Conservation (phyloP, 2,888 invertebrate genomes). For the Notodonta ziczac region DNA sequence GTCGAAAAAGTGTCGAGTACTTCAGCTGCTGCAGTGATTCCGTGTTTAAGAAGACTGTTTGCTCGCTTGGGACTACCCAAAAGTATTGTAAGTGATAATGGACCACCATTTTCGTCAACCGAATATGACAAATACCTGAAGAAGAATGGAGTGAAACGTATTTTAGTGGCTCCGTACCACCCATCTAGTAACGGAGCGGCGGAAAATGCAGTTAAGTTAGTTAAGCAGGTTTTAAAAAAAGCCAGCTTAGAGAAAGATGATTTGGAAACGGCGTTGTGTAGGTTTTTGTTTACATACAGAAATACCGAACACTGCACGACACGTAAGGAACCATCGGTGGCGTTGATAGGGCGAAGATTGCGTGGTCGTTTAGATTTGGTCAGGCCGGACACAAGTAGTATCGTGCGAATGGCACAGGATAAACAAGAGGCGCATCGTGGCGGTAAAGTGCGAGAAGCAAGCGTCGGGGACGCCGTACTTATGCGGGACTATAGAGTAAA, state of each 20-base stretch:
- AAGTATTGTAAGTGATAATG: conserved; percentile 22
- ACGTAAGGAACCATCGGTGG: not conserved
- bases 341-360: not conserved
- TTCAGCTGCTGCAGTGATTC: conserved; percentile 10
- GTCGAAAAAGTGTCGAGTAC: conserved; percentile 21
- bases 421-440: not conserved
- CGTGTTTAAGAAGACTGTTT: conserved; percentile 15
- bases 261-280: not conserved
- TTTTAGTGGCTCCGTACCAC: conserved; percentile 23
- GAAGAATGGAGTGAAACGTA: conserved; percentile 24
- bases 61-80: conserved; percentile 25
- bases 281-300: not conserved
- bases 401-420: not conserved
- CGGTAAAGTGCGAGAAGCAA: too few relatives aligned
- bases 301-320: not conserved
- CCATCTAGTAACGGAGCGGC: conserved; percentile 32
- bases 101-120: conserved; percentile 30
- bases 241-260: conserved; percentile 7
- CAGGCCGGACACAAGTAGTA: not conserved
- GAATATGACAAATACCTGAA: conserved; percentile 27
- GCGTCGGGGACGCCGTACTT: too few relatives aligned
- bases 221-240: conserved; percentile 24
- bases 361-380: not conserved
- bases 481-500: too few relatives aligned
- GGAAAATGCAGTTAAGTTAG: conserved; percentile 23